Conservation (phyloP, 2,888 invertebrate genomes). For the Tetrapedia diversipes region DNA sequence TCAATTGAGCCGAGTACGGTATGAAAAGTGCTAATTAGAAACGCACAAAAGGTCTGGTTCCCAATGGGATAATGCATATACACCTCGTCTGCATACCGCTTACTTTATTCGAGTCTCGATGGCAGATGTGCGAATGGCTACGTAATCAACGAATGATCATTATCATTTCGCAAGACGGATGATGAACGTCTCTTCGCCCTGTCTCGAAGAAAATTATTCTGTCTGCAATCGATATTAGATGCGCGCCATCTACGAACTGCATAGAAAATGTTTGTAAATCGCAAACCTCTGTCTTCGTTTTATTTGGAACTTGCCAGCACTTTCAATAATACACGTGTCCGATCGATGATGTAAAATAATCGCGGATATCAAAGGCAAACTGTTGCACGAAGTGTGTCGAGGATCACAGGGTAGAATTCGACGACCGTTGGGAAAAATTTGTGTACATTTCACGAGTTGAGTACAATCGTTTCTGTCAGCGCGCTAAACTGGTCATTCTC, state of each 20-base stretch:
- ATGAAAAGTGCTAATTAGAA: slow-evolving; percentile 33
- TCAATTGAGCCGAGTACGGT: not conserved
- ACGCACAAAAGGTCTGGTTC: slow-evolving; percentile 14
- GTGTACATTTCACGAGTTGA: slow-evolving; percentile 16
- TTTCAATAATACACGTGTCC: not conserved
- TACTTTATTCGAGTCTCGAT: slow-evolving; percentile 27
- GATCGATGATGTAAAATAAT: not conserved
- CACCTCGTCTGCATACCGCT: slow-evolving; percentile 15
- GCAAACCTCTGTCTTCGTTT: not conserved
- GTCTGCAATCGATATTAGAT: slow-evolving; percentile 5
- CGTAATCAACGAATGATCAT: slow-evolving; percentile 57
- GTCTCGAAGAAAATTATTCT: slow-evolving; percentile 23
- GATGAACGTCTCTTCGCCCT: slow-evolving; percentile 34
- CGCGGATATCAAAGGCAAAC: not conserved
- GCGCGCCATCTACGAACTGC: not conserved
- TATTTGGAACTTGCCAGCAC: too few species aligned
- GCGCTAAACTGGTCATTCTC: slow-evolving; percentile 42
- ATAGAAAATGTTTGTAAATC: not conserved
- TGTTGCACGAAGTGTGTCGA: not conserved
- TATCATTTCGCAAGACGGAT: slow-evolving; percentile 54
- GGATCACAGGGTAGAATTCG: slow-evolving; percentile 36
- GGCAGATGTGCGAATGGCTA: slow-evolving; percentile 55
- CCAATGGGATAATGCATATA: slow-evolving; percentile 13
- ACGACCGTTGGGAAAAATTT: slow-evolving; percentile 22
- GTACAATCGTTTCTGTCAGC: slow-evolving; percentile 39